These are phyloP conservation scores for Heliconius congener DNA, from an alignment of 1,140 invertebrate species.

Conservation along the genomic window DNA sequence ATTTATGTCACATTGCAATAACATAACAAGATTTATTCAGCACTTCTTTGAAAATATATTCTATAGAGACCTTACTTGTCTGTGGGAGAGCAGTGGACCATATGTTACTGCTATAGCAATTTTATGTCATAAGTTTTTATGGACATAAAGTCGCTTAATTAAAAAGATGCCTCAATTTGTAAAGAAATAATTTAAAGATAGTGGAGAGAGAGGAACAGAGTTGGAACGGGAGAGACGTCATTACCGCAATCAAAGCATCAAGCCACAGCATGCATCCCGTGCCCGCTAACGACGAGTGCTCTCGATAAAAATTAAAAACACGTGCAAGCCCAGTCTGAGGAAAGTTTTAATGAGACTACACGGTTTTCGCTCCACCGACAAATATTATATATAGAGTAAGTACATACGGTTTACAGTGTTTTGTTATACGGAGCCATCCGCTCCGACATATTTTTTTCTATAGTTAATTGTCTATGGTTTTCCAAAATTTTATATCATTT, in stretches of 20 bases:
- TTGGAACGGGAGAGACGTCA: constrained; percentile 68
- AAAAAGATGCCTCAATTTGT: constrained; percentile 69
- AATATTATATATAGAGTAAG: constrained; percentile 33
- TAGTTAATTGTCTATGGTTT: neutral
- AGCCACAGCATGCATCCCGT: constrained; percentile 60
- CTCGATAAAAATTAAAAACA: constrained; percentile 82
- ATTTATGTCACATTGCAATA: constrained; percentile 26
- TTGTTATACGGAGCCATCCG: neutral
- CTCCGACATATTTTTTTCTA: neutral
- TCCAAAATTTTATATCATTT: neutral
- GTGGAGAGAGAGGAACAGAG: constrained; percentile 62
- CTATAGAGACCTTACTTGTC: constrained; percentile 28
- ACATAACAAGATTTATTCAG: constrained; percentile 28
- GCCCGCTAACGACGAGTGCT: constrained; percentile 75
- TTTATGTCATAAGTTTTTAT: constrained; percentile 33
- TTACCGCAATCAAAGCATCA: constrained; percentile 80
- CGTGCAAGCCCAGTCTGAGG: constrained; percentile 78
- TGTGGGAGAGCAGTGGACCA: constrained; percentile 25
- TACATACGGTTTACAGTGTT: neutral
- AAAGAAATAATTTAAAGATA: constrained; percentile 75
- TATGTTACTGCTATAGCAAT: constrained; percentile 26
- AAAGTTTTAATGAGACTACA: constrained; percentile 81
- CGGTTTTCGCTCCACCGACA: constrained; percentile 59
- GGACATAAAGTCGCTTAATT: constrained; percentile 55
- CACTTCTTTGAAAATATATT: constrained; percentile 30